Percentiles rank a stretch among this genome's conserved stretches.
These are phyloP conservation scores for Amaurobius ferox DNA, from an alignment of 2,888 invertebrate species.

Conservation along the genomic window DNA sequence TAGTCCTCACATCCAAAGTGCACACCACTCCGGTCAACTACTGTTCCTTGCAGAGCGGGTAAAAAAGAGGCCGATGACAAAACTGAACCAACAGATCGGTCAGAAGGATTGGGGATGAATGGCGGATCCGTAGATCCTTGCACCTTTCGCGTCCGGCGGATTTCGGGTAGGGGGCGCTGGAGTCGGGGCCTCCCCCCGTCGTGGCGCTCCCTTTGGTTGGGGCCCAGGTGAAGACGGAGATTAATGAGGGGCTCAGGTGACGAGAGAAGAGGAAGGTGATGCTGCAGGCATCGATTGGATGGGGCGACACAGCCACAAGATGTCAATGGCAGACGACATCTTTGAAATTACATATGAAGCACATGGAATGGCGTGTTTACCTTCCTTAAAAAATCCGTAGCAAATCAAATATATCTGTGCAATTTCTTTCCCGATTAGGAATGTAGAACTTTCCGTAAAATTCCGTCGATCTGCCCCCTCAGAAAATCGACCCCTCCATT, in stretches of 20 bases:
- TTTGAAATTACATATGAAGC: too few species aligned
- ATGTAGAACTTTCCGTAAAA: too few species aligned
- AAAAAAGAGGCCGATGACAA: neutral
- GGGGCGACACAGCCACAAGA: neutral
- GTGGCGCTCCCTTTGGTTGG: neutral
- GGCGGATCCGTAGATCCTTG: neutral
- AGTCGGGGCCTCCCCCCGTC: neutral
- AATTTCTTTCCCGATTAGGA: too few species aligned
- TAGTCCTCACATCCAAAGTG: neutral
- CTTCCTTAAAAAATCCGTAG: too few species aligned
- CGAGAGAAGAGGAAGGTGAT: neutral
- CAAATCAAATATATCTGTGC: too few species aligned
- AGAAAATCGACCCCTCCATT: too few species aligned
- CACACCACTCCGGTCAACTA: neutral
- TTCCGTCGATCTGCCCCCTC: too few species aligned
- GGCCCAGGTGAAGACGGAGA: constrained; percentile 7
- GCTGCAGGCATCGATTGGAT: neutral
- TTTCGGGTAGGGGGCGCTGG: neutral
- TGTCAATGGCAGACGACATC: too few species aligned
- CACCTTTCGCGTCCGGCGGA: neutral
- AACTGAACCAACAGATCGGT: neutral
- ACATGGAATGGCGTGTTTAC: too few species aligned
- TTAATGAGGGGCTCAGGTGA: constrained; percentile 12
- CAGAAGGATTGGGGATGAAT: neutral
- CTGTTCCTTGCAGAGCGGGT: neutral